phyloP scores from a whole-genome alignment of 2,888 invertebrate genomes.

The Sabatieria punctata region DNA sequence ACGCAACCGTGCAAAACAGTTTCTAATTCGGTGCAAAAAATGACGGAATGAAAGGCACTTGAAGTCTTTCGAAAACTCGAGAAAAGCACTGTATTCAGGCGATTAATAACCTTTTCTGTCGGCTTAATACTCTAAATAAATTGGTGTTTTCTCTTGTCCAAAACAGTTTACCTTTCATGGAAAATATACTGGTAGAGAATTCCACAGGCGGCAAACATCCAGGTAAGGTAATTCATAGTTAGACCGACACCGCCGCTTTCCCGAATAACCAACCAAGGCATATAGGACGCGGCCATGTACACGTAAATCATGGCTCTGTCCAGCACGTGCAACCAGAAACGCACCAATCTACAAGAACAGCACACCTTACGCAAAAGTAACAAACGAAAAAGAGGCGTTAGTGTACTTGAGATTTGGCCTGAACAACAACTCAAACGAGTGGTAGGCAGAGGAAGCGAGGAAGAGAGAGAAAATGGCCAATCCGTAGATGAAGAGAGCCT shows the following conservation, averaged over 20 bases:
- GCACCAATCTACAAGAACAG: not conserved
- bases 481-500: slow-evolving; percentile 4
- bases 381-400: not conserved
- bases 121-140: not conserved
- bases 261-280: slow-evolving; percentile 56
- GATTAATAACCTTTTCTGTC: no score
- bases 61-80: no score
- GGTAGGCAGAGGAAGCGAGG: slow-evolving; percentile 21
- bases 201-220: slow-evolving; percentile 72
- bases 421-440: slow-evolving; percentile 22
- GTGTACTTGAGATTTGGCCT: slow-evolving; percentile 12
- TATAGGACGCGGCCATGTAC: slow-evolving; percentile 92
- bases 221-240: slow-evolving; percentile 38
- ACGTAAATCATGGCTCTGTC: slow-evolving; percentile 93
- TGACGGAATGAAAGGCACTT: no score
- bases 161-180: slow-evolving; percentile 58
- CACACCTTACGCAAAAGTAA: not conserved
- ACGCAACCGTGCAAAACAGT: no score
- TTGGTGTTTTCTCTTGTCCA: not conserved
- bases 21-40: no score
- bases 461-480: slow-evolving; percentile 14
- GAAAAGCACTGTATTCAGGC: no score
- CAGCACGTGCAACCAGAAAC: slow-evolving; percentile 54
- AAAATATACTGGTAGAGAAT: slow-evolving; percentile 89
- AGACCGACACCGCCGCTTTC: slow-evolving; percentile 19